Percentiles rank a stretch among this genome's conserved stretches.
These are phyloP conservation scores for Idaea dimidiata DNA, from an alignment of 2,888 invertebrate genomes.

Conservation along the genomic window DNA sequence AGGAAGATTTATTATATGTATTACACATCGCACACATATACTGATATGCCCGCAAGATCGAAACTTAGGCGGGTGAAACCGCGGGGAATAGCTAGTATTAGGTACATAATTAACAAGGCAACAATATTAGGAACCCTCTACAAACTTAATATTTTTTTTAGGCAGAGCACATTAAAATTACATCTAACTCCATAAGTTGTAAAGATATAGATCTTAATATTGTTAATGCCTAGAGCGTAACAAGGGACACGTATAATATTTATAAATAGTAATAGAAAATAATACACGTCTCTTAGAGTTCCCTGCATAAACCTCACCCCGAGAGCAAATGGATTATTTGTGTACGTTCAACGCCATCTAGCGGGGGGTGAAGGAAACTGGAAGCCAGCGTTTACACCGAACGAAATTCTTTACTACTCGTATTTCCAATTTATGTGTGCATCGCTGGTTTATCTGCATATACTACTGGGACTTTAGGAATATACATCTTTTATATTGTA, in stretches of 20 bases:
- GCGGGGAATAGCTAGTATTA: no score
- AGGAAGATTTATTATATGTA: no score
- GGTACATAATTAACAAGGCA: no score
- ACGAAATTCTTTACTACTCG: background rate
- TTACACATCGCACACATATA: no score
- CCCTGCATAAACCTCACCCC: constrained; percentile 77
- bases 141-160: background rate
- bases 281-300: constrained; percentile 65
- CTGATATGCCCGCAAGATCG: no score
- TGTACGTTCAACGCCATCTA: constrained; percentile 76
- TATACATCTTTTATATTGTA: no score
- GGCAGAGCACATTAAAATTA: background rate
- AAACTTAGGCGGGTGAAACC: no score
- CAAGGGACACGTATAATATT: constrained; percentile 61
- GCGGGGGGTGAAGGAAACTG: constrained; percentile 68
- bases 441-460: no score
- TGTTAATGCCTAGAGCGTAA: constrained; percentile 48
- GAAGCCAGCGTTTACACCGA: constrained; percentile 22
- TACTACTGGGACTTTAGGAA: no score
- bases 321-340: constrained; percentile 80
- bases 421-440: no score
- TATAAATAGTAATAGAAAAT: constrained; percentile 78
- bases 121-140: no score
- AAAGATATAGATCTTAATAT: no score
- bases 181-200: background rate